Percentiles rank a stretch among this genome's conserved stretches.
Evolutionary conservation across 2,888 invertebrate species (phyloP).

Genomic region (Tetragonula carbonaria): DNA sequence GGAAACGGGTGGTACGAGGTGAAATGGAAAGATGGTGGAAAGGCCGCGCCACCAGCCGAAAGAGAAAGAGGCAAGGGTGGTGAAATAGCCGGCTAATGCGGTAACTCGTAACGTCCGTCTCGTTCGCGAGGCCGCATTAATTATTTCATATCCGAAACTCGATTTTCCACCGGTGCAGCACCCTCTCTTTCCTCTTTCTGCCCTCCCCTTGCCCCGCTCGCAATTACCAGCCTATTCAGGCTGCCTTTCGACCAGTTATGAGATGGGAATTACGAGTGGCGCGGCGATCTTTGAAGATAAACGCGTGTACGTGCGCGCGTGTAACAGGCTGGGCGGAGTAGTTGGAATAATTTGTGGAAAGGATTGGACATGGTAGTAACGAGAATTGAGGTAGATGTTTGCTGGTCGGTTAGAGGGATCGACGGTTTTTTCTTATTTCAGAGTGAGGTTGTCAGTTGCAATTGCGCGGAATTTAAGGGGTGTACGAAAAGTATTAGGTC

Average conservation of each 20-base stretch:
- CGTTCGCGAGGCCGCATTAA: constrained; percentile 76
- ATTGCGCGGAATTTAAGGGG: neutral
- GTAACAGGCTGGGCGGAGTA: neutral
- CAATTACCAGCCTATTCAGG: constrained; percentile 52
- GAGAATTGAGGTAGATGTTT: neutral
- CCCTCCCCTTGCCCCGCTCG: constrained; percentile 22
- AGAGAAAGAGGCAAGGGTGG: neutral
- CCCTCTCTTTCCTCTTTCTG: neutral
- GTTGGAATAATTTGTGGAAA: constrained; percentile 1
- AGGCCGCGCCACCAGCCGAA: neutral
- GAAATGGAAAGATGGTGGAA: constrained; percentile 26
- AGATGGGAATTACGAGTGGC: constrained; percentile 4
- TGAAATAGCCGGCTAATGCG: constrained; percentile 74
- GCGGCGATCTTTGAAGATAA: neutral
- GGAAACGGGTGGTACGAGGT: constrained; percentile 65
- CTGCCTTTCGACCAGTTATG: neutral
- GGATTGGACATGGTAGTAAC: neutral
- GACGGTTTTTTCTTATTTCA: too few relatives aligned
- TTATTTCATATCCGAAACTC: constrained; percentile 77
- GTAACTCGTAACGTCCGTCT: constrained; percentile 77
- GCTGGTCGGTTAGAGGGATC: neutral
- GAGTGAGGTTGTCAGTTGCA: neutral
- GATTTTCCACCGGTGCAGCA: constrained; percentile 60
- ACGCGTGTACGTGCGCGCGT: neutral
- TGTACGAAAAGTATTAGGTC: too few relatives aligned